Evolutionary conservation across 1,140 invertebrate genomes (phyloP).

Genomic region (Palaemon carinicauda): DNA sequence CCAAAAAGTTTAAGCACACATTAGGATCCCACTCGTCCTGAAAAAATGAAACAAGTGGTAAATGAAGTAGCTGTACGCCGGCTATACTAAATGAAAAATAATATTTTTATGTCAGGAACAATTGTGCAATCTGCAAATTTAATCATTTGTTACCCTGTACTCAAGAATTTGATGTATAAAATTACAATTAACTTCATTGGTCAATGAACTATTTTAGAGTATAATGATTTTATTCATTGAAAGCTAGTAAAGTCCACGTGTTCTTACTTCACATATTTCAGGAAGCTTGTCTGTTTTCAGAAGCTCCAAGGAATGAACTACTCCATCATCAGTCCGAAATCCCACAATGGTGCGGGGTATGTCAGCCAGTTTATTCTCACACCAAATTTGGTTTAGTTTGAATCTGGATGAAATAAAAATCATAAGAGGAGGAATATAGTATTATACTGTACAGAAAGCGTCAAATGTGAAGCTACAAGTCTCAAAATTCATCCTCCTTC

Average conservation of each 20-base stretch:
- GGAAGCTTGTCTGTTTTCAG: slow-evolving; percentile 10
- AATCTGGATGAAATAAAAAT: slow-evolving; percentile 5
- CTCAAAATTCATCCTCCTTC: background rate
- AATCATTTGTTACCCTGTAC: too few species aligned
- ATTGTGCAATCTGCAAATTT: too few species aligned
- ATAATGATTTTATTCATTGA: background rate
- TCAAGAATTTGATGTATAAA: too few species aligned
- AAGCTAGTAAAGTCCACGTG: background rate
- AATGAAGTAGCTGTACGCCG: too few species aligned
- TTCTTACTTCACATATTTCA: background rate
- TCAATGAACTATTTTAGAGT: too few species aligned
- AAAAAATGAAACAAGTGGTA: background rate
- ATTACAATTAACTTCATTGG: too few species aligned
- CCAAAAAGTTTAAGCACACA: background rate
- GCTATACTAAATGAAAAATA: too few species aligned
- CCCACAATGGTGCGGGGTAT: slow-evolving; percentile 18
- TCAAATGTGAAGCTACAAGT: background rate
- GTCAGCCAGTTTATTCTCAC: slow-evolving; percentile 6
- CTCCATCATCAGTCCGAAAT: slow-evolving; percentile 14
- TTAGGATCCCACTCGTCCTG: background rate
- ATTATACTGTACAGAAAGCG: too few species aligned
- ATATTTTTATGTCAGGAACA: too few species aligned
- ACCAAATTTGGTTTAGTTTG: slow-evolving; percentile 6
- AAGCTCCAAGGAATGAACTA: slow-evolving; percentile 22
- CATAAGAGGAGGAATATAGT: too few species aligned